These are phyloP conservation scores for Eupristina koningsbergeri DNA, from an alignment of 1,140 invertebrate genomes.

Conservation along the genomic window DNA sequence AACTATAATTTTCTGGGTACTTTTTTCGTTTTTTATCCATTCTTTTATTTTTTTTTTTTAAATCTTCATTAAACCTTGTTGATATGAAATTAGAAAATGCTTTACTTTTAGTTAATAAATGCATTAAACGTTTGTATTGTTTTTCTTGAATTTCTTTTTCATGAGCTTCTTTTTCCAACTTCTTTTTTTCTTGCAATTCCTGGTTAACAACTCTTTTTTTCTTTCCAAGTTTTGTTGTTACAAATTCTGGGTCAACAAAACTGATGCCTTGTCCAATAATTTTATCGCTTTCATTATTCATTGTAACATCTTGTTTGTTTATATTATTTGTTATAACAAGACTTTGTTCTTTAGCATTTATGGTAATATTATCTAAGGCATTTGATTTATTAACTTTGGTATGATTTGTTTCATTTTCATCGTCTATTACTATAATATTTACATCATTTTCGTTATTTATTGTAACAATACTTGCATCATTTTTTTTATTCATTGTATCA, in stretches of 20 bases:
- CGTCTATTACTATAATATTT: too few species aligned
- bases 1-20: conserved; percentile 6
- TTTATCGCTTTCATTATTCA: neutral
- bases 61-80: conserved; percentile 61
- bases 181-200: conserved; percentile 19
- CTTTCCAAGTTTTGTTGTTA: neutral
- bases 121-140: conserved; percentile 65
- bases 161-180: conserved; percentile 54
- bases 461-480: too few species aligned
- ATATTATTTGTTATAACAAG: too few species aligned
- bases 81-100: conserved; percentile 68
- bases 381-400: neutral
- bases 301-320: too few species aligned
- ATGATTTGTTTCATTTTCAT: neutral
- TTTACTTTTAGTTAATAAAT: conserved; percentile 69
- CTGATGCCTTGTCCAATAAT: conserved; percentile 27
- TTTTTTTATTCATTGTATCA: too few species aligned
- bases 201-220: conserved; percentile 24
- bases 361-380: neutral
- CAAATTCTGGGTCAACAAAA: conserved; percentile 34
- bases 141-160: conserved; percentile 57
- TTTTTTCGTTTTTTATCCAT: conserved; percentile 23
- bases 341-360: too few species aligned
- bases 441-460: too few species aligned
- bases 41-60: conserved; percentile 4